A percentile compares a stretch with the other conserved stretches of the same genome.
phyloP scores from a whole-genome alignment of 2,888 invertebrate species.

The Pardosa pseudoannulata region DNA sequence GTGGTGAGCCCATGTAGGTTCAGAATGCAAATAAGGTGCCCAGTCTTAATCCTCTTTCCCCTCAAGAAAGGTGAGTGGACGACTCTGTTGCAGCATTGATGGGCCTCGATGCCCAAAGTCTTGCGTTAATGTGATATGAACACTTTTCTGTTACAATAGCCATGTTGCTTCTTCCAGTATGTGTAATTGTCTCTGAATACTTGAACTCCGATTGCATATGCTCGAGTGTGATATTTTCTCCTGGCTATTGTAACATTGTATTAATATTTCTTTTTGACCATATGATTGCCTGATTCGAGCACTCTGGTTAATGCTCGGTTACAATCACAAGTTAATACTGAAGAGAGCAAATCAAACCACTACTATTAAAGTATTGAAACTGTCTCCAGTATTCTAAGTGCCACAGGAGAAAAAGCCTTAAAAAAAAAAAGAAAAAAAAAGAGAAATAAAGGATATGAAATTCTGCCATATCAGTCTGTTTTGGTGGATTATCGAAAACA shows the following conservation, averaged over 20 bases:
- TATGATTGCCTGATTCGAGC: conserved; percentile 50
- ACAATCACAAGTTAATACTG: conserved; percentile 62
- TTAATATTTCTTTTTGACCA: conserved; percentile 30
- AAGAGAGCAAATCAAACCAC: conserved; percentile 66
- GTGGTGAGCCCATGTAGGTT: conserved; percentile 86
- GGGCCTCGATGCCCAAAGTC: conserved; percentile 11
- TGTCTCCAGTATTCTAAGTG: conserved; percentile 73
- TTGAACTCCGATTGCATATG: conserved; percentile 36
- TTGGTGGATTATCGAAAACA: conserved; percentile 39
- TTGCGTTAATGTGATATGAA: conserved; percentile 68
- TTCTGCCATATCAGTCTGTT: conserved; percentile 72
- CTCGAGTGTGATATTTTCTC: conserved; percentile 71
- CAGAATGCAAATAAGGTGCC: not conserved
- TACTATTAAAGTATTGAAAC: conserved; percentile 57
- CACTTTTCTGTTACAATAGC: conserved; percentile 59
- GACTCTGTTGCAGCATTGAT: not conserved
- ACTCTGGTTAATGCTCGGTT: conserved; percentile 25
- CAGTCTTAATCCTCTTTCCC: not conserved
- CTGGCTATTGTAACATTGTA: conserved; percentile 52
- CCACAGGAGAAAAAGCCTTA: conserved; percentile 71
- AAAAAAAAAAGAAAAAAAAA: conserved; percentile 23
- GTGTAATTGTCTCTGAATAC: conserved; percentile 36
- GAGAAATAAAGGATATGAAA: not conserved
- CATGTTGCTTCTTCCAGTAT: conserved; percentile 70
- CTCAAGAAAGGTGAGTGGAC: conserved; percentile 5